phyloP scores from a whole-genome alignment of 2,113 vertebrate genomes.

The Azemiops feae region DNA sequence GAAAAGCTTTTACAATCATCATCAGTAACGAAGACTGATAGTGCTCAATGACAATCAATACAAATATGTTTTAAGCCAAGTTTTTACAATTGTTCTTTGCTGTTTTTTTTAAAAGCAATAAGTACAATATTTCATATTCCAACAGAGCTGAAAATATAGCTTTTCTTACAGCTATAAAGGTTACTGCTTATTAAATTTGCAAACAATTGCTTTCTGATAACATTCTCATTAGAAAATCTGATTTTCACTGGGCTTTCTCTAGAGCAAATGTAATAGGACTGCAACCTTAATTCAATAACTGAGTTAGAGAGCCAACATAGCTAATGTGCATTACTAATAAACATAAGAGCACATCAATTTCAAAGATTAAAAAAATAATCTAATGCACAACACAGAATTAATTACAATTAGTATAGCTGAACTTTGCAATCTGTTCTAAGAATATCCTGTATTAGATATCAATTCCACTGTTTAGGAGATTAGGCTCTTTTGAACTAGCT shows the following conservation, averaged over 20 bases:
- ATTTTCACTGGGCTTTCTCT: background rate
- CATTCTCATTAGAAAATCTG: background rate
- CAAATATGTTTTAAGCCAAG: background rate
- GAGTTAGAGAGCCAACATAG: background rate
- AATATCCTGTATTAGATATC: background rate
- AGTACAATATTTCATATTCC: background rate
- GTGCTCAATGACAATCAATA: background rate
- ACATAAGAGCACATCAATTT: background rate
- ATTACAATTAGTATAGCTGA: background rate
- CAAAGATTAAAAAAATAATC: constrained; percentile 9
- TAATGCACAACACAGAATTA: background rate
- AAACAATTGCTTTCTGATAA: background rate
- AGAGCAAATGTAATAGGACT: background rate
- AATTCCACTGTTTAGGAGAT: background rate
- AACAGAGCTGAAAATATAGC: background rate
- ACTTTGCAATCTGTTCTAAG: background rate
- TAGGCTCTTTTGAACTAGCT: background rate
- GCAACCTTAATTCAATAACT: background rate
- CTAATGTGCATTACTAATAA: background rate
- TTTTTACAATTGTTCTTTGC: background rate
- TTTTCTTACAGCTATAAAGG: background rate
- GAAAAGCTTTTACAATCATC: background rate
- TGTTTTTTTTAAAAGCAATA: background rate
- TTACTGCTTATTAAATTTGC: background rate
- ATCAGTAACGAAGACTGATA: background rate